Percentiles rank a stretch among this genome's conserved stretches.
These are phyloP conservation scores for Pantelozetes paolii DNA, from an alignment of 2,888 invertebrate species.

Conservation along the genomic window DNA sequence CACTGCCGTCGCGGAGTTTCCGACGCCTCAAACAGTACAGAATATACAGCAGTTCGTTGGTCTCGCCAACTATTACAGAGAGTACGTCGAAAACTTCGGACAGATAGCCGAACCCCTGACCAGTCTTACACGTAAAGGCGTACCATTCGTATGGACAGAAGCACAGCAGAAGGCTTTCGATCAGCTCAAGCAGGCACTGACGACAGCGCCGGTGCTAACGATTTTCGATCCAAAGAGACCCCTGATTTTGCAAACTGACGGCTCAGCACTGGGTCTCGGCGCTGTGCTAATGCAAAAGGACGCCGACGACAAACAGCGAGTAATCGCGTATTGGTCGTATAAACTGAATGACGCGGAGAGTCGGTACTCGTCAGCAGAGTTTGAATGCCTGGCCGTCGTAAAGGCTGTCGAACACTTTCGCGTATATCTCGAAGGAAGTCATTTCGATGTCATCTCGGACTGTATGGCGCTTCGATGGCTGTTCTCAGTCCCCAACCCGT, in stretches of 20 bases:
- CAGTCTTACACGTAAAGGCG: not conserved
- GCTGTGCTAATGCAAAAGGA: not conserved
- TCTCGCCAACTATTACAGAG: conserved; percentile 2
- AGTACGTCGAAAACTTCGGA: not conserved
- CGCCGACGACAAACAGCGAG: not conserved
- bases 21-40: not conserved
- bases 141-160: conserved; percentile 1
- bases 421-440: conserved; percentile 1
- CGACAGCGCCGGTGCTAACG: not conserved
- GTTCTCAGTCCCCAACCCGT: not conserved
- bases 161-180: conserved; percentile 16
- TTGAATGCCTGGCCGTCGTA: conserved; percentile 25
- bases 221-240: not conserved
- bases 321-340: not conserved
- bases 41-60: conserved; percentile 1
- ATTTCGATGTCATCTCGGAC: not conserved
- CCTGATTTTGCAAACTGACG: not conserved
- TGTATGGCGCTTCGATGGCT: conserved; percentile 8
- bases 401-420: conserved; percentile 7
- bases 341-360: conserved; percentile 24
- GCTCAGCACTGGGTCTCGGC: not conserved
- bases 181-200: not conserved
- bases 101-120: conserved; percentile 10
- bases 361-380: not conserved
- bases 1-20: not conserved